Evolutionary conservation across 2,888 invertebrate species (phyloP).

Genomic region (Tortrix viridana): DNA sequence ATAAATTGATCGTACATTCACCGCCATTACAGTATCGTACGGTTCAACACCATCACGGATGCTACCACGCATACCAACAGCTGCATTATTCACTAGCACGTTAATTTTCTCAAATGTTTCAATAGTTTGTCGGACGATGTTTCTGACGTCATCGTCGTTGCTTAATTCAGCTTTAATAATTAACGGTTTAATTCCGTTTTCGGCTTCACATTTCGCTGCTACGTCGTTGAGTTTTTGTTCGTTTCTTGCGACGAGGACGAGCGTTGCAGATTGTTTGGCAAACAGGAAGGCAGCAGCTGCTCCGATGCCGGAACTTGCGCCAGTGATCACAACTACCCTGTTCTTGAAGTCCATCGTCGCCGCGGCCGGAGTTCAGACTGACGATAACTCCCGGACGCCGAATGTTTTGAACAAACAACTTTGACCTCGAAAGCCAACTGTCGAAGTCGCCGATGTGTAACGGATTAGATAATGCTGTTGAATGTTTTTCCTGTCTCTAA

Average conservation of each 20-base stretch:
- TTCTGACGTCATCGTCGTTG: constrained; percentile 86
- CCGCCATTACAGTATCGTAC: constrained; percentile 92
- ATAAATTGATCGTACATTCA: constrained; percentile 91
- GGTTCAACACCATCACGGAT: constrained; percentile 93
- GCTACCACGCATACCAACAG: constrained; percentile 88
- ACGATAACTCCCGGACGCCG: constrained; percentile 28
- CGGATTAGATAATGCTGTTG: constrained; percentile 26
- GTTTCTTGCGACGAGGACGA: constrained; percentile 89
- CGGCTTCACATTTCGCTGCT: constrained; percentile 82
- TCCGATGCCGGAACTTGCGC: constrained; percentile 91
- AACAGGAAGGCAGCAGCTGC: constrained; percentile 87
- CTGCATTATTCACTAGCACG: constrained; percentile 94
- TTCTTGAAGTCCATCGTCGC: constrained; percentile 82
- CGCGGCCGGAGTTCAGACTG: constrained; percentile 43
- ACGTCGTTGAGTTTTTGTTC: constrained; percentile 86
- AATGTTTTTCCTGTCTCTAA: constrained; percentile 3
- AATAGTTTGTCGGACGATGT: constrained; percentile 87
- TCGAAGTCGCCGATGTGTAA: constrained; percentile 18
- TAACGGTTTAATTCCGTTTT: constrained; percentile 75
- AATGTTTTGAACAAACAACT: constrained; percentile 33
- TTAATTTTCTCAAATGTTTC: constrained; percentile 88
- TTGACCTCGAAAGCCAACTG: constrained; percentile 26
- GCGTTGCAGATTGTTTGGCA: constrained; percentile 85
- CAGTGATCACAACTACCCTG: constrained; percentile 86
- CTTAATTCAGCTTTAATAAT: constrained; percentile 87